Evolutionary conservation across 2,113 vertebrate species (phyloP), one percentile per base, ranked within the genome.

Genomic region (Psittacara wagleri): DNA sequence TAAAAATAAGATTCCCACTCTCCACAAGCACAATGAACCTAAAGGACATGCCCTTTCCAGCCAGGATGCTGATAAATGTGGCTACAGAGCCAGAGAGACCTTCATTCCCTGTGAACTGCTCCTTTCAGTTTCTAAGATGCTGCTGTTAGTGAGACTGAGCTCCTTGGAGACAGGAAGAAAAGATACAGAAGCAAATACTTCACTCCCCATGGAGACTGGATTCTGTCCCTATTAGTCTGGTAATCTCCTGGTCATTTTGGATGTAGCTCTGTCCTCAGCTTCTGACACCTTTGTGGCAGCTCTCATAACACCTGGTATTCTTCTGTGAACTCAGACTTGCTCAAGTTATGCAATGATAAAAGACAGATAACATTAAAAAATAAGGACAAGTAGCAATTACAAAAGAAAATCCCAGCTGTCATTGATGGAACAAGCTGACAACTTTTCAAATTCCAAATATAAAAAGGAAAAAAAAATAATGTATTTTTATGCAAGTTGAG

Each of bases 141-240:
- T 96, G 92, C 94, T 95, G 88, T 37, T 90, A 64, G 72, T 93
- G 83, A 92, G 80, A 91, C 94, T 88, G 83, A 94, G 90, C 92
- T 96, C 96, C 95, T 92, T 96, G 96, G 94, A 97, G 88, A 97
- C 93, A 1, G 2, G 93, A 88, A 96, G 85, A 95, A 97, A 96
- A 92, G 94, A 93, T 39, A 61, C 83, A 92, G 51, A 95, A 79
- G 88, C 90, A 83, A 94, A 94, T 77, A 59, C 48, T 93, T 83
- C 85, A 74, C 83, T 93, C 92, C 90, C 88, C 93, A 83, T 55
- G 86, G 87, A 95, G 88, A 94, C 61, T 88, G 59, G 13, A 75
- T 94, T 96, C 68, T 37, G 29, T 55, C 35, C 79, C 78, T 51
- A 84, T 95, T 93, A 80, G 28, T 51, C 95, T 67, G 55, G 73